Evolutionary conservation across 2,888 invertebrate genomes (phyloP), one percentile per base, ranked within the genome.

Genomic region (Leptinotarsa juncta): DNA sequence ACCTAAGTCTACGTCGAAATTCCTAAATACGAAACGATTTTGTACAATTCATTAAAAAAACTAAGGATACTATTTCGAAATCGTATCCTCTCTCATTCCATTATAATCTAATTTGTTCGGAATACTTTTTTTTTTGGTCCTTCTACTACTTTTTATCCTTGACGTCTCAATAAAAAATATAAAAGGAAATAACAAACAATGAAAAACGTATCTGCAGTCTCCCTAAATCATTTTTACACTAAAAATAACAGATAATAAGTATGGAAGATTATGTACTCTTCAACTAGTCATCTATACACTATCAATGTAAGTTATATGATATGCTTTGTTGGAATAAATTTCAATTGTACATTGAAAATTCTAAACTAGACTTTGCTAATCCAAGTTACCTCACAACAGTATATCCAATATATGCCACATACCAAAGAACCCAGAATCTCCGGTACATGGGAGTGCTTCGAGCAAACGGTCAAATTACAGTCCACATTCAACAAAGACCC

Each of bases 261-360:
- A 26, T 26, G 4, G 26, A 26, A 4, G 4, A 26, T 26, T 2
- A 26, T 26, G 23, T 23, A 23, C 23, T 23, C 3, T 3, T 23
- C 26, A 26, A 26, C 12, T 57, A 23, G 20, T 57, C 57, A 15
- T 20, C 55, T 23, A 57, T 57, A 57, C 23, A 57, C 42, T 42
- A 20, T 57, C 3, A 23, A 20, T 57, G 20, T 20, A 20, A 23
- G 12, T 55, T n/a, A n/a, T 57, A 16, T 57, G 57, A 57, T 57
- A 57, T 57, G 57, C 57, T 57, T 42, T 57, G 57, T 57, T 57
- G 57, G 57, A 57, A 57, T 57, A 57, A 15, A 57, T 23, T 20
- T 57, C 57, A 57, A 23, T 57, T 57, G 57, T 57, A 57, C 26
- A 15, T 12, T 53, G 18, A 53, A 18, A 18, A n/a, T 53, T 53